Evolutionary conservation across 2,797 vertebrate species (phyloP).

Genomic region (Acrossocheilus fasciatus): DNA sequence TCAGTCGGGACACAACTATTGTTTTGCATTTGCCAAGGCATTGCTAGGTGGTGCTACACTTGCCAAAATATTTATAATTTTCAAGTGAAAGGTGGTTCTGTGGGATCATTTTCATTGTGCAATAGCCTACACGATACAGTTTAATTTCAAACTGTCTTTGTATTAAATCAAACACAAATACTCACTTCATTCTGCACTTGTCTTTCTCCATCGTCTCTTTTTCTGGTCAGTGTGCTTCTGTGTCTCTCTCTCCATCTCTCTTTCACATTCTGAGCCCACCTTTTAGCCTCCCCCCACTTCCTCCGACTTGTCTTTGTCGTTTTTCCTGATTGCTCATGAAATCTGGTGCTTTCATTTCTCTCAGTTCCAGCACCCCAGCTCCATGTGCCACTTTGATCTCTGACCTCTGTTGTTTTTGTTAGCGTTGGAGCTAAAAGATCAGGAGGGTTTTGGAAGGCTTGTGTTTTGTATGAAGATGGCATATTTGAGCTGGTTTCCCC

Average conservation of each 20-base stretch:
- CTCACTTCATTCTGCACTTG: constrained; percentile 55
- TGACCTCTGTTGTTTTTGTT: constrained; percentile 1
- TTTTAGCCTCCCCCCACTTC: constrained; percentile 57
- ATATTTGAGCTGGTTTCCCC: constrained; percentile 37
- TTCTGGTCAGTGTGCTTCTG: constrained; percentile 60
- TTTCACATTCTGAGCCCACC: constrained; percentile 78
- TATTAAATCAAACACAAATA: constrained; percentile 29
- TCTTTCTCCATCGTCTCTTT: constrained; percentile 43
- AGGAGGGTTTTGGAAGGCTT: neutral
- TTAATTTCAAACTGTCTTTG: neutral
- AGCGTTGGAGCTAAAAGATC: constrained; percentile 9
- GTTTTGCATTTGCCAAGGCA: neutral
- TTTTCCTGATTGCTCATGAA: constrained; percentile 47
- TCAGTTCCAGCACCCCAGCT: constrained; percentile 26
- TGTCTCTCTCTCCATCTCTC: constrained; percentile 70
- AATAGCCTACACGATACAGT: neutral
- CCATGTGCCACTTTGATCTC: constrained; percentile 18
- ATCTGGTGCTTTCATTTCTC: neutral
- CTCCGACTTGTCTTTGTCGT: constrained; percentile 57
- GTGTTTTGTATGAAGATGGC: constrained; percentile 1
- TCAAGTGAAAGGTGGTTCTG: neutral
- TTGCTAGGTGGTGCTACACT: neutral
- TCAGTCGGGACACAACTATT: too few relatives aligned
- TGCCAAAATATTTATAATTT: neutral
- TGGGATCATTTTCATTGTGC: neutral